Evolutionary conservation across 2,797 vertebrate genomes (phyloP).

Genomic region (Macroramphosus scolopax): DNA sequence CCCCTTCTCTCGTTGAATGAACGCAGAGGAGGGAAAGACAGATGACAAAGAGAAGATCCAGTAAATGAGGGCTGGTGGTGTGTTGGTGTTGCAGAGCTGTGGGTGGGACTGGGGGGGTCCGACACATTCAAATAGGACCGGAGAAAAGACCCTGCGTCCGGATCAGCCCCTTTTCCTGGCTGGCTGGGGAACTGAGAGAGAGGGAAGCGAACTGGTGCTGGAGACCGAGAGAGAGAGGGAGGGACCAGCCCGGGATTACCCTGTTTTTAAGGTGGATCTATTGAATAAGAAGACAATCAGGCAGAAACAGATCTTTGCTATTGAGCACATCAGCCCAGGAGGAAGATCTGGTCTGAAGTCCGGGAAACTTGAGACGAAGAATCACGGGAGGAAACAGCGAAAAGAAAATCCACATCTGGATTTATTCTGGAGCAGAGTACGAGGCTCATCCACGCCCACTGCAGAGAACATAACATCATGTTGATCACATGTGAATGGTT

Average conservation of each 20-base stretch:
- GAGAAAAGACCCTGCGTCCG: conserved; percentile 43
- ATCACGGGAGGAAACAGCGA: neutral
- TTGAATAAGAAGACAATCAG: conserved; percentile 39
- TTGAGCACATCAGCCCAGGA: conserved; percentile 11
- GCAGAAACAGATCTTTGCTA: conserved; percentile 12
- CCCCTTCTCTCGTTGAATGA: conserved; percentile 13
- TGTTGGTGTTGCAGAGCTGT: conserved; percentile 40
- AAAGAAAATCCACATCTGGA: conserved; percentile 28
- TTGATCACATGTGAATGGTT: too few relatives aligned
- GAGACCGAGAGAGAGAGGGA: conserved; percentile 24
- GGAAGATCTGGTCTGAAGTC: neutral
- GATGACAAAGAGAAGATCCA: conserved; percentile 49
- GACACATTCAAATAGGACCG: conserved; percentile 38
- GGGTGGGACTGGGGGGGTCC: conserved; percentile 44
- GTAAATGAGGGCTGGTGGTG: conserved; percentile 35
- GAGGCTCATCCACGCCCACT: conserved; percentile 5
- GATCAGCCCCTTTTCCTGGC: conserved; percentile 44
- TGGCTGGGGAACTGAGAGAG: conserved; percentile 44
- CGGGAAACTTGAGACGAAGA: conserved; percentile 7
- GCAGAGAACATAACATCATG: too few relatives aligned
- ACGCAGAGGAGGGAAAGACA: conserved; percentile 33
- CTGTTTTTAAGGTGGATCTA: conserved; percentile 64
- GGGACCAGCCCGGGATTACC: conserved; percentile 51
- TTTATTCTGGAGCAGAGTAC: neutral
- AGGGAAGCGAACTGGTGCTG: conserved; percentile 22